These are phyloP conservation scores for Saturnia pavonia DNA, from an alignment of 2,888 invertebrate species.

Conservation along the genomic window DNA sequence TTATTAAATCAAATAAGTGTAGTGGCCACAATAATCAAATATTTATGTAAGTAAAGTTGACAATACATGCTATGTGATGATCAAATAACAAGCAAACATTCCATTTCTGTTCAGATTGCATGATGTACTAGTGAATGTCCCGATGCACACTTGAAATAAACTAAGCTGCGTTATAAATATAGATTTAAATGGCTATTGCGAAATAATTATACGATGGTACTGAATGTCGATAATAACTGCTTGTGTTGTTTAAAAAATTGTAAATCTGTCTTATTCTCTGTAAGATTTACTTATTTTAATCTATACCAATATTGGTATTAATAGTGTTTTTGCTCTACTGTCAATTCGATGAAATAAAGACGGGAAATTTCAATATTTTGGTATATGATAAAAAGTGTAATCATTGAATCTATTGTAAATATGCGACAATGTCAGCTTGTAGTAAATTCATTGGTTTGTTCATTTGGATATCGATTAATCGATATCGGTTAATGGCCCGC, in stretches of 20 bases:
- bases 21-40: neutral
- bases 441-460: too few species aligned
- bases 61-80: neutral
- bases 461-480: conserved; percentile 18
- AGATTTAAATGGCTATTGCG: neutral
- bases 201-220: neutral
- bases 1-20: neutral
- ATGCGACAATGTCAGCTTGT: too few species aligned
- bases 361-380: too few species aligned
- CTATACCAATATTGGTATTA: too few species aligned
- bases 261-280: too few species aligned
- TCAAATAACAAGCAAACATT: neutral
- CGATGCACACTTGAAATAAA: neutral
- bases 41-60: neutral
- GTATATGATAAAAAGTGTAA: too few species aligned
- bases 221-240: too few species aligned
- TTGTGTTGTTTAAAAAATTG: too few species aligned
- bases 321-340: too few species aligned
- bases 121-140: neutral
- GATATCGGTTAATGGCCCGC: conserved; percentile 31
- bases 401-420: too few species aligned
- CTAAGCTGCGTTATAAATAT: neutral
- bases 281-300: too few species aligned
- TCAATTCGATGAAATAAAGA: too few species aligned
- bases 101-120: neutral